phyloP scores from a whole-genome alignment of 2,113 vertebrate species.

The Calyptomena viridis region DNA sequence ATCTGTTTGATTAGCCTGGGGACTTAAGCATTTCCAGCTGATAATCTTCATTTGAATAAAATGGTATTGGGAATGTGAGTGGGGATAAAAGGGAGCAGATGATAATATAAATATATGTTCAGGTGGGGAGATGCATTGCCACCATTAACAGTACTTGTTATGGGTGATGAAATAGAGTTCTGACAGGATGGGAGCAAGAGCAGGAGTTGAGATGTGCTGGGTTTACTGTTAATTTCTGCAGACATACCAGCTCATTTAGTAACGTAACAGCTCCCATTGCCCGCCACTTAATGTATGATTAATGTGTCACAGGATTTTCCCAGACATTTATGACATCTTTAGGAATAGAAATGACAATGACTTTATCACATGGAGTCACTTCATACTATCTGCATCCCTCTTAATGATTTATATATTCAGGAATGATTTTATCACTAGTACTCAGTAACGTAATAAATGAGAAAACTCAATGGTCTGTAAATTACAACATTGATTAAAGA shows the following conservation, averaged over 20 bases:
- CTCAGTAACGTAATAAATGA: constrained; percentile 66
- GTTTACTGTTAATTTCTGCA: constrained; percentile 75
- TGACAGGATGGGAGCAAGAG: neutral
- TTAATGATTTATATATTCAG: constrained; percentile 66
- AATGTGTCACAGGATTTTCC: constrained; percentile 72
- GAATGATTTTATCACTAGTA: constrained; percentile 45
- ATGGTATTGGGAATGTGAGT: neutral
- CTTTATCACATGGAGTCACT: constrained; percentile 37
- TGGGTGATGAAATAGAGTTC: neutral
- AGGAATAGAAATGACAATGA: constrained; percentile 70
- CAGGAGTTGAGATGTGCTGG: constrained; percentile 41
- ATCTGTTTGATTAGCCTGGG: neutral
- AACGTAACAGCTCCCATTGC: constrained; percentile 52
- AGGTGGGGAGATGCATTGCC: neutral
- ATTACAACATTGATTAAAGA: constrained; percentile 80
- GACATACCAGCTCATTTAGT: neutral
- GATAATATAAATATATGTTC: neutral
- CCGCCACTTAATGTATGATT: constrained; percentile 78
- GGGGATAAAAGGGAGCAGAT: neutral
- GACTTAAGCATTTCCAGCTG: neutral
- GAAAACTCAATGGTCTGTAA: constrained; percentile 74
- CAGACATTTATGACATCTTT: constrained; percentile 75
- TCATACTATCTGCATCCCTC: constrained; percentile 40
- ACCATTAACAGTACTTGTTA: neutral
- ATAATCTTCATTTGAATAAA: neutral